Base-by-base conservation (phyloP, 2,113 vertebrate species). In the Alouatta palliata region DNA sequence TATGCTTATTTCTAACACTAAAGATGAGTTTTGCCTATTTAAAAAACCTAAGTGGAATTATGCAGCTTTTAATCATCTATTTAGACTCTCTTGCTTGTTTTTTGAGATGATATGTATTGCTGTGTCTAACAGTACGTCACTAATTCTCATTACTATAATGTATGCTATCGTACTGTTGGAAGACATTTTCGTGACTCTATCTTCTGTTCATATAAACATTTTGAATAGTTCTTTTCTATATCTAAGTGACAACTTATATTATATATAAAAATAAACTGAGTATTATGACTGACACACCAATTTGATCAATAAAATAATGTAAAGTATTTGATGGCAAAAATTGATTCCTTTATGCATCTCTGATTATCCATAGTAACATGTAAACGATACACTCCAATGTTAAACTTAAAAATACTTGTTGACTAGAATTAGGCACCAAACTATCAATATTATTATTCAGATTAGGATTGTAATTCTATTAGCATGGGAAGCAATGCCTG, bases 361-460 rank as follows among this genome's bases (percentile, higher is more conserved):
- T 92, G 35, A 80, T 90, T 92, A 89, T 47, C 17, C 32, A 40
- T 5, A 14, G 5, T 45, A 54, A 80, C 35, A 32, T 79, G 21
- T 56, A 79, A 64, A 68, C 73, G 43, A 47, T 52, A 43, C 16
- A 43, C 2, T 40, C 8, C 23, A 61, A 58, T 7, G 1, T 75
- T 83, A 77, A 87, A 35, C 23, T 73, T 52, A 68, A 91, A 95
- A 79, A 35, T 70, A 40, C 45, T 56, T 88, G 1, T 76, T 93
- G 25, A 35, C 54, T 71, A 91, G 11, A 9, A 47, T 52, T 73
- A 61, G 32, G 14, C 35, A 73, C 2, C 5, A 47, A 27, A 5
- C 66, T 11, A 70, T 68, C 11, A 19, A 40, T 43, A 77, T 80
- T 80, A 43, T 88, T 71, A 56, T 94, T 64, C 71, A 73, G 4